Percentiles rank a stretch among this genome's conserved stretches.
These are phyloP conservation scores for Oreochromis niloticus DNA, from an alignment of 2,113 vertebrate species.

Conservation along the genomic window DNA sequence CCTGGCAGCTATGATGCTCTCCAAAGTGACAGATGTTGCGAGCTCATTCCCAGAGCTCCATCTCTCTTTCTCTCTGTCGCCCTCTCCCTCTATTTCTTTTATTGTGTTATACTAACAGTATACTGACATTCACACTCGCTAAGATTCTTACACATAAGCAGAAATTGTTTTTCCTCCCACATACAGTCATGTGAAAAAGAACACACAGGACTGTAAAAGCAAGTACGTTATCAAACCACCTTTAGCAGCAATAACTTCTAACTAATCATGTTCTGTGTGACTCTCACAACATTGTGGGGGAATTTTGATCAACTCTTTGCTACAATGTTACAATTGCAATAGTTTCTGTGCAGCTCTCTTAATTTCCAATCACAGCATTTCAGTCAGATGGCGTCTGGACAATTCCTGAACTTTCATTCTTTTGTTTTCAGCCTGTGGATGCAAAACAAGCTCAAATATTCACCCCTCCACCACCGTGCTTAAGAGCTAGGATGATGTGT, in stretches of 20 bases:
- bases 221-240: not conserved
- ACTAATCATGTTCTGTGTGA: not conserved
- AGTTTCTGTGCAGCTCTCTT: not conserved
- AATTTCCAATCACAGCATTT: not conserved
- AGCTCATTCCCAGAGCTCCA: not conserved
- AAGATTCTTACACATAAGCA: not conserved
- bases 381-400: not conserved
- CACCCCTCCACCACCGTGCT: not conserved
- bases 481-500: not conserved
- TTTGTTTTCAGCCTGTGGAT: not conserved
- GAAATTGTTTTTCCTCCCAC: not conserved
- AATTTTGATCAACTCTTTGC: not conserved
- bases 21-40: conserved; percentile 39
- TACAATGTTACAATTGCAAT: not conserved
- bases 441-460: not conserved
- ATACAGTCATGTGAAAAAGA: not conserved
- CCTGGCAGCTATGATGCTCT: conserved; percentile 1
- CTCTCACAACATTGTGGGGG: not conserved
- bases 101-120: not conserved
- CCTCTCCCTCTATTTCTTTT: not conserved
- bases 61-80: not conserved
- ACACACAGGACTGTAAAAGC: not conserved
- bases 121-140: not conserved
- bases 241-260: not conserved
- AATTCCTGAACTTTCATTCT: not conserved